Percentiles rank a stretch among this genome's conserved stretches.
Conservation (phyloP, 2,888 invertebrate species). For the Rhingia campestris region DNA sequence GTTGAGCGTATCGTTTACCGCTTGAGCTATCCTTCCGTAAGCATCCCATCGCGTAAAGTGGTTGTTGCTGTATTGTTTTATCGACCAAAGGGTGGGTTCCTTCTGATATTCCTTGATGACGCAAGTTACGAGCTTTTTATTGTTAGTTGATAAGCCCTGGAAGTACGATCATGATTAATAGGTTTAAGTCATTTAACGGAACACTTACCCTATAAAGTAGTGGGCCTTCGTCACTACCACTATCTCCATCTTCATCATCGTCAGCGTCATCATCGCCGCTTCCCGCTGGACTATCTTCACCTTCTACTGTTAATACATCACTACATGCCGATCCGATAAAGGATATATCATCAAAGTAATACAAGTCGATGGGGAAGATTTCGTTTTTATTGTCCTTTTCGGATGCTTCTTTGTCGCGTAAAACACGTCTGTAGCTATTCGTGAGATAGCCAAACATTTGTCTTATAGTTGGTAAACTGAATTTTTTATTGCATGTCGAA, state of each 20-base stretch:
- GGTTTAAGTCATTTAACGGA: not conserved
- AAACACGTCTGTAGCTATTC: not conserved
- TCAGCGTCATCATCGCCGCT: not conserved
- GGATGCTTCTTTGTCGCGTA: conserved; percentile 16
- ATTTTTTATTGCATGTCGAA: not conserved
- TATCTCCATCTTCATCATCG: not conserved
- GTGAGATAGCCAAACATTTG: not conserved
- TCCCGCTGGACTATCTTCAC: not conserved
- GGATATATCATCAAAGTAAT: conserved; percentile 49
- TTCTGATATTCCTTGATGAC: conserved; percentile 1
- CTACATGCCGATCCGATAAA: not conserved
- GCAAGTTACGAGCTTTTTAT: not conserved
- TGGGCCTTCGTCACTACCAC: too few relatives aligned
- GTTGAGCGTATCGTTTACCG: not conserved
- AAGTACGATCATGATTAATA: not conserved
- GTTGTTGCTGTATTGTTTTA: not conserved
- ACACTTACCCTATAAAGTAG: not conserved
- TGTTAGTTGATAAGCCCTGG: not conserved
- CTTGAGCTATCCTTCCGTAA: not conserved
- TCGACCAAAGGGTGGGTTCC: not conserved
- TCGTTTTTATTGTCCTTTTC: conserved; percentile 2
- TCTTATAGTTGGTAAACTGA: not conserved
- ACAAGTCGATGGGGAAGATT: not conserved
- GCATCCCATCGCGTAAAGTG: not conserved
- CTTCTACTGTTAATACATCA: not conserved